Conservation (phyloP, 1,140 invertebrate species). For the Drosophila guanche region DNA sequence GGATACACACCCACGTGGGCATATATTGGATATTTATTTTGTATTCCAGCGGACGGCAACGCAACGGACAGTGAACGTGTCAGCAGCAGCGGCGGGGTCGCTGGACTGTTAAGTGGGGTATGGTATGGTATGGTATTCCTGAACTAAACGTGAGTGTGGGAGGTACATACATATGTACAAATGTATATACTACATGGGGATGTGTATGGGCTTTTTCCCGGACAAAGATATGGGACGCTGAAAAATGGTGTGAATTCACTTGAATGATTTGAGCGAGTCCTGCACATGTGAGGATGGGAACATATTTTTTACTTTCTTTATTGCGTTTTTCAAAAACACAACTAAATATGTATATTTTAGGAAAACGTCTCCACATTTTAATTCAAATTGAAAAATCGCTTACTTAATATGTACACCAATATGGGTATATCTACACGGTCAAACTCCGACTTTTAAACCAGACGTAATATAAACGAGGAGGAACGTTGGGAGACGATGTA, state of each 20-base stretch:
- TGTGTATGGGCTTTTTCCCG: slow-evolving; percentile 58
- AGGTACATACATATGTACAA: slow-evolving; percentile 7
- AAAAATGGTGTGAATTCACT: slow-evolving; percentile 82
- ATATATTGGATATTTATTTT: slow-evolving; percentile 83
- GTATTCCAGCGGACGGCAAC: slow-evolving; percentile 75
- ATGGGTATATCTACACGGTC: no score
- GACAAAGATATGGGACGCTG: slow-evolving; percentile 76
- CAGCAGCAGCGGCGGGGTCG: slow-evolving; percentile 57
- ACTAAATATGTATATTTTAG: slow-evolving; percentile 22
- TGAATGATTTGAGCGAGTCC: slow-evolving; percentile 74
- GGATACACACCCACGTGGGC: slow-evolving; percentile 81
- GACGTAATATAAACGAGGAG: no score
- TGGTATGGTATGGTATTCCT: slow-evolving; percentile 45
- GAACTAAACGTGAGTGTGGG: slow-evolving; percentile 9
- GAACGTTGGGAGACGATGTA: no score
- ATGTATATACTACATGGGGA: slow-evolving; percentile 16
- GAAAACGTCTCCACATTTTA: not conserved
- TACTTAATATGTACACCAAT: no score
- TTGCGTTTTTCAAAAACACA: slow-evolving; percentile 33
- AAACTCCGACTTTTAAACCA: no score
- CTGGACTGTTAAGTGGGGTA: slow-evolving; percentile 67
- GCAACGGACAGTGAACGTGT: slow-evolving; percentile 77
- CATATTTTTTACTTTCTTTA: slow-evolving; percentile 52
- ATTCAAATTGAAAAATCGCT: no score
- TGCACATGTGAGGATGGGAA: slow-evolving; percentile 57